Conservation (phyloP, 2,113 vertebrate genomes). For the Gallinago paraguaiae region DNA sequence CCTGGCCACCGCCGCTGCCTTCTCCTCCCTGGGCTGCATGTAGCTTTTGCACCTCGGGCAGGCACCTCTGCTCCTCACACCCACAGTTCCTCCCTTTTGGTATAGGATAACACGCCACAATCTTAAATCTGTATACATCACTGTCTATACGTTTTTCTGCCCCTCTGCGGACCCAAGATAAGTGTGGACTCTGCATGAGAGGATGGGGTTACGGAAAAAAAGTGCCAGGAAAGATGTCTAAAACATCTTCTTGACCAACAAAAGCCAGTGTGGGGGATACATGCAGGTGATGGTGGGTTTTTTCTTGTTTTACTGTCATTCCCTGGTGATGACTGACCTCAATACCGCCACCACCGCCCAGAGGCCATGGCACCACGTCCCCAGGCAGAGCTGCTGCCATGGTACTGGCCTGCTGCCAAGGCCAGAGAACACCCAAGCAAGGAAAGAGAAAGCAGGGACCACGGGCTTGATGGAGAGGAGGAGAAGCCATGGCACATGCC, state of each 20-base stretch:
- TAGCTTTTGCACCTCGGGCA: not conserved
- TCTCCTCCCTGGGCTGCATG: not conserved
- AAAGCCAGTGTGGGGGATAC: accelerated
- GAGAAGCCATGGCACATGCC: accelerated
- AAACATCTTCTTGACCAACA: not conserved
- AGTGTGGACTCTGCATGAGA: accelerated
- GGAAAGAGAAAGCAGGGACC: too few relatives aligned
- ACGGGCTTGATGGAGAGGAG: accelerated
- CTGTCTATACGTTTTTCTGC: accelerated
- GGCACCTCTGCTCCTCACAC: not conserved
- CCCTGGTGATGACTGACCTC: not conserved
- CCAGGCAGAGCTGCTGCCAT: accelerated
- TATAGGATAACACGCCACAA: accelerated
- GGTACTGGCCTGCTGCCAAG: accelerated
- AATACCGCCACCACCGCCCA: accelerated
- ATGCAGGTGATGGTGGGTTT: too few relatives aligned
- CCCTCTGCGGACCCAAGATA: accelerated
- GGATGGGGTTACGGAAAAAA: not conserved
- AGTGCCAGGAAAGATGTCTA: not conserved
- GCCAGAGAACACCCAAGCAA: accelerated
- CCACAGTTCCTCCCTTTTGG: not conserved
- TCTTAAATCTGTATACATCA: not conserved
- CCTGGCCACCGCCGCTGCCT: not conserved
- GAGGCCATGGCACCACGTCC: accelerated
- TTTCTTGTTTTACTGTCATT: not conserved